Evolutionary conservation across 2,113 vertebrate species (phyloP).

Genomic region (Corythoichthys intestinalis): DNA sequence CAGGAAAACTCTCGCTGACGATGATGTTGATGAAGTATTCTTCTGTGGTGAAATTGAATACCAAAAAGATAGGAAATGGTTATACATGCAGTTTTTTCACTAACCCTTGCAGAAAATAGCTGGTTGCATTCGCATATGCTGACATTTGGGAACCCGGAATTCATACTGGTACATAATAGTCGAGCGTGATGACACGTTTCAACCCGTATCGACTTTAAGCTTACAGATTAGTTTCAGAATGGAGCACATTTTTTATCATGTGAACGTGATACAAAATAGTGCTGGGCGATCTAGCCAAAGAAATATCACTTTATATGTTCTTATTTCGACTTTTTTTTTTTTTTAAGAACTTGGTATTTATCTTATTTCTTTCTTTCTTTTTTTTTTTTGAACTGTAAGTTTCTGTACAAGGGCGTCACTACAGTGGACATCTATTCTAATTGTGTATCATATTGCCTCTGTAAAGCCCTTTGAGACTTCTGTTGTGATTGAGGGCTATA

Average conservation of each 20-base stretch:
- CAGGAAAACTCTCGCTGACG: slow-evolving; percentile 61
- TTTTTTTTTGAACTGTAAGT: too few relatives aligned
- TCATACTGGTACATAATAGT: slow-evolving; percentile 28
- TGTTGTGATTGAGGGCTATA: too few relatives aligned
- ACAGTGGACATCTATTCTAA: too few relatives aligned
- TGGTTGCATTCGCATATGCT: slow-evolving; percentile 27
- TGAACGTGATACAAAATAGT: too few relatives aligned
- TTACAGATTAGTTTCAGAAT: slow-evolving; percentile 25
- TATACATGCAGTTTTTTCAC: slow-evolving; percentile 34
- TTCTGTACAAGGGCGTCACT: too few relatives aligned
- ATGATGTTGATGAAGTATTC: slow-evolving; percentile 73
- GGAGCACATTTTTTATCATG: slow-evolving; percentile 2
- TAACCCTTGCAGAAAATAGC: slow-evolving; percentile 23
- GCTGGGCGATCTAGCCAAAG: too few relatives aligned
- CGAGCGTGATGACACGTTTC: slow-evolving; percentile 22
- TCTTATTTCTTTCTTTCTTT: too few relatives aligned
- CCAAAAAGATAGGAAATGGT: slow-evolving; percentile 52
- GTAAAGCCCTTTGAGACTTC: too few relatives aligned
- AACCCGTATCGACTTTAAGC: background rate
- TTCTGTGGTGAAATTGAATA: slow-evolving; percentile 67
- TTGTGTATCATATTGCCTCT: too few relatives aligned
- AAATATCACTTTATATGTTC: too few relatives aligned
- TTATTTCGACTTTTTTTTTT: too few relatives aligned
- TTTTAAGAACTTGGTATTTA: too few relatives aligned
- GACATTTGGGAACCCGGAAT: slow-evolving; percentile 18